Evolutionary conservation across 2,888 invertebrate genomes (phyloP), one percentile per base, ranked within the genome.

Genomic region (Amaurobius ferox): DNA sequence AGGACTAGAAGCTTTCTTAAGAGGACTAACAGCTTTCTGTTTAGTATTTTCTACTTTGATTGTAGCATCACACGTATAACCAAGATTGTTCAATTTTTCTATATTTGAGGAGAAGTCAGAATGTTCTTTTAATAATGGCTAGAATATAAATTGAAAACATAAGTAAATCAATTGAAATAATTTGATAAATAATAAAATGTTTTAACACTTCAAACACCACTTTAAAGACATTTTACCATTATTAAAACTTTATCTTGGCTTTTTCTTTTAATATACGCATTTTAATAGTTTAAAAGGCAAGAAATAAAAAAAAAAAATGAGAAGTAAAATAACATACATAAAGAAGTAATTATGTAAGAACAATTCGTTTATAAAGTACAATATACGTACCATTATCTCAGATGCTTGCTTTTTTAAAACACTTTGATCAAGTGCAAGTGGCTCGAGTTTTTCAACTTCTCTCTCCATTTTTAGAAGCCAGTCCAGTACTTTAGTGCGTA

Each of bases 51-150:
- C 95, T 19, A 94, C 94, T 83, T 94, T 93, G 2, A 95, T 93
- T 66, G 97, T 91, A 16, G 95, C 95, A 90, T 98, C 98, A 90
- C 97, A 97, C 29, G 95, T 93, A 39, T 94, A 94, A 0, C 98
- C 98, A 0, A 97, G 93, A 90, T 98, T 97, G 91, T 97, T 97
- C 78, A 97, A 93, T 92, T 96, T 97, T 89, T 98, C 97, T 44
- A 98, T 95, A 55, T 95, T 96, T n/a, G 93, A 93, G 0, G 94
- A 94, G 91, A 95, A 97, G 90, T 97, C 97, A 78, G 96, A 94
- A 91, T 97, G 96, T 90, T 98, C 97, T 91, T 97, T 96, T 19
- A 94, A 92, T 66, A 98, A 93, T 0, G 98, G 98, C 91, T 93
- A 90, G 3, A 89, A 89, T 64, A 1, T 71, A 70, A 71, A 88